These are phyloP conservation scores for Drosophila ezoana DNA, from an alignment of 2,888 invertebrate species.

Conservation along the genomic window DNA sequence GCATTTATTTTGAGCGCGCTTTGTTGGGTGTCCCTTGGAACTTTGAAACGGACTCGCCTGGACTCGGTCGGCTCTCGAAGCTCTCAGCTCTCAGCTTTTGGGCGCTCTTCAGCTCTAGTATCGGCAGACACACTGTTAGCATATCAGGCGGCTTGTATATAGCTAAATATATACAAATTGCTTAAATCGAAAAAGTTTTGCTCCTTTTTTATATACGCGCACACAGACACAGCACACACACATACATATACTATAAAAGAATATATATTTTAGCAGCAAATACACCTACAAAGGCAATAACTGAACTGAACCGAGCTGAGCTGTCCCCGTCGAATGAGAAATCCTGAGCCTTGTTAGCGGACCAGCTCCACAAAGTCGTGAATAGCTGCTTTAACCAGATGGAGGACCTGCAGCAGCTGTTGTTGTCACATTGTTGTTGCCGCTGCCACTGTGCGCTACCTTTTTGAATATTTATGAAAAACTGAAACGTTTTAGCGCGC, in stretches of 20 bases:
- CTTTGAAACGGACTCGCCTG: background rate
- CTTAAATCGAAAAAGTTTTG: slow-evolving; percentile 57
- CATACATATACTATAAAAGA: background rate
- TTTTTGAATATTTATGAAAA: slow-evolving; percentile 79
- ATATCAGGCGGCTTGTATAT: slow-evolving; percentile 15
- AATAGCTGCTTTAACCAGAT: slow-evolving; percentile 8
- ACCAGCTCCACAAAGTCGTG: slow-evolving; percentile 28
- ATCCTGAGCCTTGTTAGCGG: slow-evolving; percentile 34
- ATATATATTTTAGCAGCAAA: background rate
- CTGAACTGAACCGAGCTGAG: slow-evolving; percentile 37
- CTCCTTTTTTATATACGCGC: background rate
- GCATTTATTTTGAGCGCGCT: slow-evolving; percentile 71
- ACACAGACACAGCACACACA: too few species aligned
- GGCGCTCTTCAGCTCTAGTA: slow-evolving; percentile 13
- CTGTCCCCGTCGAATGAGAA: slow-evolving; percentile 45
- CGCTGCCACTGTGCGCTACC: slow-evolving; percentile 54
- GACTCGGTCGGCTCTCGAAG: slow-evolving; percentile 3
- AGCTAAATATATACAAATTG: slow-evolving; percentile 45
- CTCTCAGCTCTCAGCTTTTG: slow-evolving; percentile 6
- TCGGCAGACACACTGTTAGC: slow-evolving; percentile 25
- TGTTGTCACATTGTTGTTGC: slow-evolving; percentile 51
- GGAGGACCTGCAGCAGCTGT: slow-evolving; percentile 34
- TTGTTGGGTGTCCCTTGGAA: slow-evolving; percentile 24
- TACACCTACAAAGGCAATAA: slow-evolving; percentile 59
- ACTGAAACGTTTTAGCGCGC: slow-evolving; percentile 78